A percentile compares a stretch with the other conserved stretches of the same genome.
These are phyloP conservation scores for Acanthis flammea DNA, from an alignment of 2,797 vertebrate genomes.

Conservation along the genomic window DNA sequence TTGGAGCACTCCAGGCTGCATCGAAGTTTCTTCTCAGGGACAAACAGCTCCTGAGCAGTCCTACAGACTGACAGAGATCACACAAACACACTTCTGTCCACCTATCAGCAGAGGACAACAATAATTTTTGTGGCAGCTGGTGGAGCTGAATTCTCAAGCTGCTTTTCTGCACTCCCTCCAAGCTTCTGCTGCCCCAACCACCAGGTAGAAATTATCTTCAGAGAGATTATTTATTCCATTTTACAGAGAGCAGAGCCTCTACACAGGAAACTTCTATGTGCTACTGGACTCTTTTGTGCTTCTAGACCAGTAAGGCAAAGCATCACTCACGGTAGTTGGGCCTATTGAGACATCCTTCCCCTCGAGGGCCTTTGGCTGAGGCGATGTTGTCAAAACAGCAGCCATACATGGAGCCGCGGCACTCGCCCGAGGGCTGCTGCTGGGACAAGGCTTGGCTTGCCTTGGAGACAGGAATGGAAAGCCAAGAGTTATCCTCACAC, in stretches of 20 bases:
- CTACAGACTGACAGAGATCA: not conserved
- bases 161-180: not conserved
- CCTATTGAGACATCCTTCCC: slow-evolving; percentile 84
- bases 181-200: not conserved
- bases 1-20: not conserved
- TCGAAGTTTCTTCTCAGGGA: not conserved
- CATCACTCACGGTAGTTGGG: slow-evolving; percentile 81
- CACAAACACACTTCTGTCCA: not conserved
- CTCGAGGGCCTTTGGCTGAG: slow-evolving; percentile 82
- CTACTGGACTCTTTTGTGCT: not conserved
- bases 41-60: not conserved
- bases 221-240: not conserved
- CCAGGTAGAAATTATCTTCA: not conserved
- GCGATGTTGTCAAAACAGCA: slow-evolving; percentile 89
- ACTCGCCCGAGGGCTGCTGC: slow-evolving; percentile 73
- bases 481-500: not conserved
- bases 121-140: not conserved
- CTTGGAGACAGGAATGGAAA: slow-evolving; percentile 45
- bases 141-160: not conserved
- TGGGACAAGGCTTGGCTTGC: slow-evolving; percentile 48
- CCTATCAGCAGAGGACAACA: not conserved
- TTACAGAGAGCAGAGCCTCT: not conserved
- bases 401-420: slow-evolving; percentile 82
- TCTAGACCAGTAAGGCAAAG: not conserved
- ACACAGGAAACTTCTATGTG: not conserved